A percentile compares a stretch with the other conserved stretches of the same genome.
These are phyloP conservation scores for Lamprotornis superbus DNA, from an alignment of 2,113 vertebrate genomes.

Conservation along the genomic window DNA sequence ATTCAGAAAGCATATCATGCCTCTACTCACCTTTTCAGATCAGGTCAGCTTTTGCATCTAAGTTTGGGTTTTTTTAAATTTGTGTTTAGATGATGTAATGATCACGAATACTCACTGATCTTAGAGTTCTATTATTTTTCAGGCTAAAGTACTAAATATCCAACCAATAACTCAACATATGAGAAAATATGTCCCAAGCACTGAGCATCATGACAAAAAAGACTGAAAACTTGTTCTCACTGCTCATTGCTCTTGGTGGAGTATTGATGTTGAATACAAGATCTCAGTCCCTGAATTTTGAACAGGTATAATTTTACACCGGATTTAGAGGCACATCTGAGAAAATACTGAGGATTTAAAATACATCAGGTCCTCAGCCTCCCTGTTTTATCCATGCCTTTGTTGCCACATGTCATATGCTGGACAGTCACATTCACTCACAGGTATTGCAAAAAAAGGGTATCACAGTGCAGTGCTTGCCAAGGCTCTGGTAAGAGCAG, in stretches of 20 bases:
- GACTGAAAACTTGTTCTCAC: background rate
- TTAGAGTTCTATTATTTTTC: background rate
- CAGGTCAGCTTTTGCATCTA: background rate
- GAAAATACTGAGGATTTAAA: background rate
- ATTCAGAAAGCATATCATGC: background rate
- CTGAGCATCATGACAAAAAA: rapidly evolving
- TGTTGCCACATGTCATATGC: background rate
- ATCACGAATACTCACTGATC: background rate
- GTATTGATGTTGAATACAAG: background rate
- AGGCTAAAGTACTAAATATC: background rate
- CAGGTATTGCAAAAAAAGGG: background rate
- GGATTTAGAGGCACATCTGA: background rate
- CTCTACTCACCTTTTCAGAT: background rate
- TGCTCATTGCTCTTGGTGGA: background rate
- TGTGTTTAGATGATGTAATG: background rate
- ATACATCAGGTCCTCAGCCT: background rate
- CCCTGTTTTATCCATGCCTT: background rate
- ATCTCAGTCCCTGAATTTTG: background rate
- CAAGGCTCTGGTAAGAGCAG: background rate
- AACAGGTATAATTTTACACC: background rate
- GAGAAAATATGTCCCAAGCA: background rate
- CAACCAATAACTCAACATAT: background rate
- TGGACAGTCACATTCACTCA: background rate
- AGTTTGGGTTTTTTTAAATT: background rate
- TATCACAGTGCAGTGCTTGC: background rate